phyloP scores from a whole-genome alignment of 2,888 invertebrate species.

The Agrotis clavis region DNA sequence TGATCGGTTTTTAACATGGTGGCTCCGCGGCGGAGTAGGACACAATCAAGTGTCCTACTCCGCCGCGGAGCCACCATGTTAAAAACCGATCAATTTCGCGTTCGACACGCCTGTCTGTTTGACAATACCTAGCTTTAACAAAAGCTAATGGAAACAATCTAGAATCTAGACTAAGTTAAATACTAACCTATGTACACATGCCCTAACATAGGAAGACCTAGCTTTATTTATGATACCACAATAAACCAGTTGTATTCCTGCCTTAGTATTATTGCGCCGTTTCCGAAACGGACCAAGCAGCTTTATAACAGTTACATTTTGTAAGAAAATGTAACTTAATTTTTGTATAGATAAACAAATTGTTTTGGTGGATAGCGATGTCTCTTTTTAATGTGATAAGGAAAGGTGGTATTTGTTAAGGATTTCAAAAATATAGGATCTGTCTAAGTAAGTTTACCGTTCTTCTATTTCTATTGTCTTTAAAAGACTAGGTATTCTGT shows the following conservation, averaged over 20 bases:
- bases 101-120: no score
- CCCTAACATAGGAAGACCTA: conserved; percentile 37
- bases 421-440: background rate
- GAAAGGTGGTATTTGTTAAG: background rate
- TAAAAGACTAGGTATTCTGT: no score
- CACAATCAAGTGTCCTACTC: no score
- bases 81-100: no score
- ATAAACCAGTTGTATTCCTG: conserved; percentile 59
- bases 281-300: conserved; percentile 47
- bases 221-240: conserved; percentile 55
- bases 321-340: conserved; percentile 8
- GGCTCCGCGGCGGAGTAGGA: no score
- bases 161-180: background rate
- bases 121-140: no score
- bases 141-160: background rate
- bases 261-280: conserved; percentile 55
- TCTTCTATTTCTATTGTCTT: no score
- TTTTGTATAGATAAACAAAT: conserved; percentile 10
- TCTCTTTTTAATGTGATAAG: background rate
- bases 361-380: background rate
- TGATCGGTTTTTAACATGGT: no score
- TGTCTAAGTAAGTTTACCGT: no score
- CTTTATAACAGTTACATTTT: conserved; percentile 22
- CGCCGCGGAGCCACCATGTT: no score
- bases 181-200: background rate